Evolutionary conservation across 2,888 invertebrate genomes (phyloP).

Genomic region (Ferdinandea cuprea): DNA sequence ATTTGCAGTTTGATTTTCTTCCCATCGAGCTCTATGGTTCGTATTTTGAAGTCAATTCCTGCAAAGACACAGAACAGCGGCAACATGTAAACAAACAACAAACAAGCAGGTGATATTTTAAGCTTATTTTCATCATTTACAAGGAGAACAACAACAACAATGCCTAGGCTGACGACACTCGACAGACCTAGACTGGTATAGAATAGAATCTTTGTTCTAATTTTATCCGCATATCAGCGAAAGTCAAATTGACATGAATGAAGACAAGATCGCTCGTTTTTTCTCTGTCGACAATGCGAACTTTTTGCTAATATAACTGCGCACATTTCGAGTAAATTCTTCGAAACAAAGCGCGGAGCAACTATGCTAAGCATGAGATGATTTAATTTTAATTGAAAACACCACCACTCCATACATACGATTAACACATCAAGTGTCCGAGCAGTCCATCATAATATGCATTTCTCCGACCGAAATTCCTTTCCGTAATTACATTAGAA

Average conservation of each 20-base stretch:
- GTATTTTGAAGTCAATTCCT: conserved; percentile 99
- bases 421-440: conserved; percentile 41
- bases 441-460: conserved; percentile 22
- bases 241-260: conserved; percentile 53
- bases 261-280: conserved; percentile 33
- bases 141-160: conserved; percentile 19
- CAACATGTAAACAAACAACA: conserved; percentile 66
- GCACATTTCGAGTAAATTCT: conserved; percentile 45
- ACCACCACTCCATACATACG: conserved; percentile 16
- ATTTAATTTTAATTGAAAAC: conserved; percentile 47
- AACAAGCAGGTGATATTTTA: conserved; percentile 33
- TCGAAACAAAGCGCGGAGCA: conserved; percentile 20
- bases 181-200: conserved; percentile 9
- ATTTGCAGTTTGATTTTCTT: conserved; percentile 99
- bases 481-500: conserved; percentile 35
- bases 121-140: conserved; percentile 45
- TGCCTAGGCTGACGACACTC: conserved; percentile 1
- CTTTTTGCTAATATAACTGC: conserved; percentile 33
- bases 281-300: conserved; percentile 9
- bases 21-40: conserved; percentile 98
- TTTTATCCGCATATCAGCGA: conserved; percentile 59
- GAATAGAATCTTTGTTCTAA: conserved; percentile 68
- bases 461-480: conserved; percentile 26
- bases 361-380: conserved; percentile 26
- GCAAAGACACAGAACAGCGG: conserved; percentile 81